Conservation (phyloP, 2,888 invertebrate genomes). For the Leptinotarsa tumamoca region DNA sequence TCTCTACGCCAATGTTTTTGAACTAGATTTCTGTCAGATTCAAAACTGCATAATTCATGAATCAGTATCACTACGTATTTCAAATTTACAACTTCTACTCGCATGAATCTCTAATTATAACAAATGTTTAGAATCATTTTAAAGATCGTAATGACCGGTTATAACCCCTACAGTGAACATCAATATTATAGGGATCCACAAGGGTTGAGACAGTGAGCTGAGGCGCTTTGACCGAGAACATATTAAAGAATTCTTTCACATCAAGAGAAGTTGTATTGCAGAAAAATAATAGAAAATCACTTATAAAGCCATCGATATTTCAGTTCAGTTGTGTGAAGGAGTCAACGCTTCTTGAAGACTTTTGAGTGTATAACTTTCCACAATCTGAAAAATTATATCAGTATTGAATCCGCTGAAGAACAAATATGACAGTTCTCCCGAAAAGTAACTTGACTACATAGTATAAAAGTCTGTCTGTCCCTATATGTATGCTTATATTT, state of each 20-base stretch:
- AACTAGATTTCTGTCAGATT: background rate
- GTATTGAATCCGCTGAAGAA: too few relatives aligned
- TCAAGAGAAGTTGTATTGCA: background rate
- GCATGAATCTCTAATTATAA: conserved; percentile 45
- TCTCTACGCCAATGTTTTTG: background rate
- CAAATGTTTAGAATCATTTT: conserved; percentile 39
- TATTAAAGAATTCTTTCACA: background rate
- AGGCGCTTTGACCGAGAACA: background rate
- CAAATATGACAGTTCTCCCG: too few relatives aligned
- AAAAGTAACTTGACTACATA: too few relatives aligned
- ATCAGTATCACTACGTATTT: conserved; percentile 47
- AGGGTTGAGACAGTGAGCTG: background rate
- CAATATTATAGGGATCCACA: background rate
- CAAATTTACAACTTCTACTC: conserved; percentile 43
- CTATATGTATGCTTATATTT: too few relatives aligned
- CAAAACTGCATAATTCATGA: conserved; percentile 12
- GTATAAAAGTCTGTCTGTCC: too few relatives aligned
- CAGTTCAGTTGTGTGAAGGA: too few relatives aligned
- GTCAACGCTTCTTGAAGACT: too few relatives aligned
- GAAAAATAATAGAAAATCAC: too few relatives aligned
- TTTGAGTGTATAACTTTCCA: too few relatives aligned
- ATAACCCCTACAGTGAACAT: conserved; percentile 6
- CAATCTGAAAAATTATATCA: too few relatives aligned
- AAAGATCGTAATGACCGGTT: conserved; percentile 34
- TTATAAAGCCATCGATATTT: too few relatives aligned